phyloP scores from a whole-genome alignment of 1,140 invertebrate genomes.

The Danaus plexippus region DNA sequence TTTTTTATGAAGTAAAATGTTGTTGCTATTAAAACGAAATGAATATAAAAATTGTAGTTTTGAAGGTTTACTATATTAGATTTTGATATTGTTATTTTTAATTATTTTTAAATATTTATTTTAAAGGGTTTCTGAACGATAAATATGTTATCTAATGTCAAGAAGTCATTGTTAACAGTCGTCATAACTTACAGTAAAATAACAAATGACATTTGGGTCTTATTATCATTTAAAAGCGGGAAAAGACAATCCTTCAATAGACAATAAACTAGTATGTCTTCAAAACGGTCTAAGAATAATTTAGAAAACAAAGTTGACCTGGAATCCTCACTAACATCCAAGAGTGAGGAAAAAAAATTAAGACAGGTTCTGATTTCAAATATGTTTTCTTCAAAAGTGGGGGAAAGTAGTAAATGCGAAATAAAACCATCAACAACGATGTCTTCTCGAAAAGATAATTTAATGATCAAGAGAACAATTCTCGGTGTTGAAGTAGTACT shows the following conservation, averaged over 20 bases:
- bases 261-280: conserved; percentile 1
- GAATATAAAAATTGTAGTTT: too few relatives aligned
- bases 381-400: conserved; percentile 27
- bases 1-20: too few relatives aligned
- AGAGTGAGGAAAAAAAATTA: conserved; percentile 14
- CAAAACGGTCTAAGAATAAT: background rate
- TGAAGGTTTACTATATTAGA: too few relatives aligned
- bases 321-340: background rate
- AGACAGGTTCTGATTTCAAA: conserved; percentile 28
- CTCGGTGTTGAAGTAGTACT: conserved; percentile 42
- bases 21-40: too few relatives aligned
- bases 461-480: conserved; percentile 30
- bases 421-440: conserved; percentile 7
- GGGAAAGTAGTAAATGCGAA: conserved; percentile 1
- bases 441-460: conserved; percentile 5
- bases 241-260: background rate
- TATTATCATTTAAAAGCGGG: background rate
- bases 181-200: too few relatives aligned
- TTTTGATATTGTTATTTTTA: too few relatives aligned
- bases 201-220: too few relatives aligned
- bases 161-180: too few relatives aligned
- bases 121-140: too few relatives aligned
- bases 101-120: too few relatives aligned
- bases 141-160: too few relatives aligned
- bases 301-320: conserved; percentile 13